Evolutionary conservation across 2,888 invertebrate genomes (phyloP).

Genomic region (Lithophane ornitopus): DNA sequence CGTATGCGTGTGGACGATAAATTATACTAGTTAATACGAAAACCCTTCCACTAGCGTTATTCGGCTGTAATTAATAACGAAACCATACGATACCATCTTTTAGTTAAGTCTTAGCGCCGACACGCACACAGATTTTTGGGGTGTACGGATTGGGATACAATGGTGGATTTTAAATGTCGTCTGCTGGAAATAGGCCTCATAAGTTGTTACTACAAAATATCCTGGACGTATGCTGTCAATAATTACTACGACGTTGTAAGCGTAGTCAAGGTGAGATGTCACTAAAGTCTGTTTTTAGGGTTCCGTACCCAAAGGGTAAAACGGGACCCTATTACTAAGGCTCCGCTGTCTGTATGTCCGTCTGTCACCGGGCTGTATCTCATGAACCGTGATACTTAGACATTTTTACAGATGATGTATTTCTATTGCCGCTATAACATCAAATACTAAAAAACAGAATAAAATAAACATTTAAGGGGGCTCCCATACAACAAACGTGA

Average conservation of each 20-base stretch:
- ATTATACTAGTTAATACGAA: slow-evolving; percentile 85
- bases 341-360: too few relatives aligned
- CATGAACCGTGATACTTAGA: too few relatives aligned
- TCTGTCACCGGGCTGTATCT: too few relatives aligned
- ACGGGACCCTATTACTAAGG: too few relatives aligned
- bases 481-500: too few relatives aligned
- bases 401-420: too few relatives aligned
- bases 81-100: slow-evolving; percentile 83
- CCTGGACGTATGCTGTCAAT: background rate
- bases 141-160: slow-evolving; percentile 56
- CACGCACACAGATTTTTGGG: slow-evolving; percentile 66
- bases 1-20: slow-evolving; percentile 82
- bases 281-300: too few relatives aligned
- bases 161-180: background rate
- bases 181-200: background rate
- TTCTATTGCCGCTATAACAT: too few relatives aligned
- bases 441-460: too few relatives aligned
- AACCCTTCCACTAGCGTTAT: slow-evolving; percentile 83
- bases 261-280: background rate
- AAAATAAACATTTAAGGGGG: too few relatives aligned
- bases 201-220: background rate
- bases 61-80: slow-evolving; percentile 87
- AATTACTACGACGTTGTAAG: background rate
- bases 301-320: too few relatives aligned
- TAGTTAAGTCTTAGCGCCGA: slow-evolving; percentile 72